A percentile compares a stretch with the other conserved stretches of the same genome.
phyloP scores from a whole-genome alignment of 2,113 vertebrate species.

The Ginglymostoma cirratum region DNA sequence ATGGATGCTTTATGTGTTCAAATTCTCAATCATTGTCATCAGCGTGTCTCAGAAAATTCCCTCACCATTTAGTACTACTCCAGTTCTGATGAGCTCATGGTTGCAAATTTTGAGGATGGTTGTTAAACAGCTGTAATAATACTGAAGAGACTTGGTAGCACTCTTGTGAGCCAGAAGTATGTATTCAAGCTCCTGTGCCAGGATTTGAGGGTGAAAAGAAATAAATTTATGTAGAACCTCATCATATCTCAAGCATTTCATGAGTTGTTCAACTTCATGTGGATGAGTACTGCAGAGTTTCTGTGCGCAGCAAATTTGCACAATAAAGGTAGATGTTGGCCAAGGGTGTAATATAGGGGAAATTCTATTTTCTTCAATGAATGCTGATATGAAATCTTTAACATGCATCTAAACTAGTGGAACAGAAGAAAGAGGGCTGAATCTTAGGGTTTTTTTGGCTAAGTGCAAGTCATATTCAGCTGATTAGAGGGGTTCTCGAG shows the following conservation, averaged over 20 bases:
- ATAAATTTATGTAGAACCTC: not conserved
- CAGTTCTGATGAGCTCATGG: not conserved
- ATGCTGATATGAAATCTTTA: not conserved
- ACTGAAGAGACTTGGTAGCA: not conserved
- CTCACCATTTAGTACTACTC: not conserved
- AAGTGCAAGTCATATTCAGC: no score
- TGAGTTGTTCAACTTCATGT: not conserved
- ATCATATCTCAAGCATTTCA: not conserved
- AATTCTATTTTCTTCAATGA: not conserved
- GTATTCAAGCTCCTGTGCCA: not conserved
- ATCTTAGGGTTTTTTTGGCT: no score
- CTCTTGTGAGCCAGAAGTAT: not conserved
- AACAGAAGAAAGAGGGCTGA: not conserved
- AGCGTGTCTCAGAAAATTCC: not conserved
- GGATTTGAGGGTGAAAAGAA: not conserved
- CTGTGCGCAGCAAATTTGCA: not conserved
- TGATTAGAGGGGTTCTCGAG: no score
- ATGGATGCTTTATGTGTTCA: not conserved
- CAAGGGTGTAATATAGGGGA: not conserved
- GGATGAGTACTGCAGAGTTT: not conserved
- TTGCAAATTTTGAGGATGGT: not conserved
- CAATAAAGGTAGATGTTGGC: not conserved
- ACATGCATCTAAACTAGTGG: not conserved
- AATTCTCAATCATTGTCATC: conserved; percentile 12
- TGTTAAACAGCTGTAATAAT: not conserved